Conservation (phyloP, 1,140 invertebrate genomes). For the Ptiloglossa arizonensis region DNA sequence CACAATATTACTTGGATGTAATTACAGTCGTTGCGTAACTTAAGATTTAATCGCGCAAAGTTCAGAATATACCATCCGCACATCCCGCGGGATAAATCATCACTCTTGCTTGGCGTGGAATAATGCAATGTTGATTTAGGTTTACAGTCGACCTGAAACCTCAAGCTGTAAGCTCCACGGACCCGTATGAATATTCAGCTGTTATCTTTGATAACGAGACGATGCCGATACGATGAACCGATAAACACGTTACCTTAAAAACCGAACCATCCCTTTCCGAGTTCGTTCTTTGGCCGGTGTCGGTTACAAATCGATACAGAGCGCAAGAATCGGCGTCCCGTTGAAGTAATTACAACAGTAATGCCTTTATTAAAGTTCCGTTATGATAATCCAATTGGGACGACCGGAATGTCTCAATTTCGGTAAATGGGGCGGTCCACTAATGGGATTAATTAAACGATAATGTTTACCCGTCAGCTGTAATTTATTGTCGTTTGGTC, state of each 20-base stretch:
- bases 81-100: conserved; percentile 51
- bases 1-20: conserved; percentile 52
- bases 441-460: conserved; percentile 48
- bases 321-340: background rate
- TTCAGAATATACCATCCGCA: conserved; percentile 32
- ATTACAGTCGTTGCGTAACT: conserved; percentile 59
- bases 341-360: conserved; percentile 21
- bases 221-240: conserved; percentile 23
- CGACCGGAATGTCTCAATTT: conserved; percentile 35
- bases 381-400: conserved; percentile 39
- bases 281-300: background rate
- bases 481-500: conserved; percentile 20
- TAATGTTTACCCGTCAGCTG: conserved; percentile 14
- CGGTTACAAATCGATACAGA: background rate
- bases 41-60: conserved; percentile 57
- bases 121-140: conserved; percentile 65
- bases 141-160: conserved; percentile 32
- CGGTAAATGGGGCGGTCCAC: conserved; percentile 20
- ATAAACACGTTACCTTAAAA: conserved; percentile 70
- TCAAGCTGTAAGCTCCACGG: conserved; percentile 1
- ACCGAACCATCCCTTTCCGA: conserved; percentile 63
- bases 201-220: conserved; percentile 43
- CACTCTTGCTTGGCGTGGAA: conserved; percentile 47
- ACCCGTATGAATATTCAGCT: conserved; percentile 45
- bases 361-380: conserved; percentile 39